Percentiles rank a stretch among this genome's conserved stretches.
Evolutionary conservation across 2,113 vertebrate species (phyloP).

Genomic region (Nycticorax nycticorax): DNA sequence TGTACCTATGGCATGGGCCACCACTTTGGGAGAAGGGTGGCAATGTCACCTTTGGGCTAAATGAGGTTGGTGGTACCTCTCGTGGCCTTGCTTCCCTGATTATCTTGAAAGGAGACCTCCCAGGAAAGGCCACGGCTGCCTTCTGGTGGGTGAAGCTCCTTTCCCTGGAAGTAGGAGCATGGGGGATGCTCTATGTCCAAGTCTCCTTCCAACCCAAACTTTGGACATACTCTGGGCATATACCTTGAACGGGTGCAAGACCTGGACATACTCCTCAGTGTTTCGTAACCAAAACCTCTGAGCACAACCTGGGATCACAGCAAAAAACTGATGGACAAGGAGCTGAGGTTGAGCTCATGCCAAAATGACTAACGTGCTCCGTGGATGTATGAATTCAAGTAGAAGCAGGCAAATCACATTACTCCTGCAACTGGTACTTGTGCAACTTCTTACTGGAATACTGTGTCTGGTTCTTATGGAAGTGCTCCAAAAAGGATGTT

Average conservation of each 20-base stretch:
- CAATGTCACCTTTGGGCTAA: background rate
- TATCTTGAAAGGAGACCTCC: background rate
- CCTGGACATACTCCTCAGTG: background rate
- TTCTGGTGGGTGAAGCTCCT: background rate
- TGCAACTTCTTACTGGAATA: slow-evolving; percentile 25
- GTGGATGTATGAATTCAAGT: background rate
- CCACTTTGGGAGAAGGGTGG: rapidly evolving
- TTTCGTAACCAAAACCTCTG: background rate
- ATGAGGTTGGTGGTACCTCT: background rate
- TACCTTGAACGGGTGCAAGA: background rate
- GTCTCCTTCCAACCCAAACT: background rate
- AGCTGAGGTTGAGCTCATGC: background rate
- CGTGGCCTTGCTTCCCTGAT: background rate
- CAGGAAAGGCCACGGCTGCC: background rate
- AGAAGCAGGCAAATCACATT: background rate
- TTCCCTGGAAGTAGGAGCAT: background rate
- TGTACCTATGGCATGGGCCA: background rate
- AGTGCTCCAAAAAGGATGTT: slow-evolving; percentile 45
- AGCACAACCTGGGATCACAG: background rate
- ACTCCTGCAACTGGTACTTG: slow-evolving; percentile 32
- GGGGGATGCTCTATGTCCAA: background rate
- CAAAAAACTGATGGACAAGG: background rate
- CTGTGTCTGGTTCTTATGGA: slow-evolving; percentile 47
- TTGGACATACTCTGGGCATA: background rate
- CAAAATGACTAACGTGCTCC: background rate